These are phyloP conservation scores for Lasioglossum marginatum DNA, from an alignment of 2,888 invertebrate genomes.

Conservation along the genomic window DNA sequence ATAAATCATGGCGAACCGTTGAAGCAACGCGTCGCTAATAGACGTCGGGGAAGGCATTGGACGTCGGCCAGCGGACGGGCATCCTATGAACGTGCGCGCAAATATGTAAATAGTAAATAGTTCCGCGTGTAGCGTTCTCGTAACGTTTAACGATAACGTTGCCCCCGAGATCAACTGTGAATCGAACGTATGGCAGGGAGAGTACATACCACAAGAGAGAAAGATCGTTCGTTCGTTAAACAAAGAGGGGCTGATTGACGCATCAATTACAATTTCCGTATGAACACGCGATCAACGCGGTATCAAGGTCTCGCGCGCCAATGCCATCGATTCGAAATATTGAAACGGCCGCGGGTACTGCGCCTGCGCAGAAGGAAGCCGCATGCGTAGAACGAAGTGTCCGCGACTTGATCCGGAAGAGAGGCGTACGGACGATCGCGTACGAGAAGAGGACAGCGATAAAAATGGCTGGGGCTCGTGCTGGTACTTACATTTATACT, in stretches of 20 bases:
- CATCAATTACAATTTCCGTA: slow-evolving; percentile 53
- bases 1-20: slow-evolving; percentile 24
- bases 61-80: not conserved
- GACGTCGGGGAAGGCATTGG: slow-evolving; percentile 17
- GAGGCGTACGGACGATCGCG: not conserved
- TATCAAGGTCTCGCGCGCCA: slow-evolving; percentile 59
- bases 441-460: not conserved
- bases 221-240: not conserved
- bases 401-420: not conserved
- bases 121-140: not conserved
- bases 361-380: not conserved
- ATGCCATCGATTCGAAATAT: slow-evolving; percentile 58
- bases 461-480: slow-evolving; percentile 51
- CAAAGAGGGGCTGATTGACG: slow-evolving; percentile 29
- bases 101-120: not conserved
- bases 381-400: slow-evolving; percentile 10
- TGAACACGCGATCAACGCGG: slow-evolving; percentile 24
- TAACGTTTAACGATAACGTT: not conserved
- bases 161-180: slow-evolving; percentile 15
- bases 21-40: not conserved
- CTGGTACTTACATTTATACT: slow-evolving; percentile 82
- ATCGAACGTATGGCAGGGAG: slow-evolving; percentile 30
- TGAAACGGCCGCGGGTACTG: not conserved
- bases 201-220: not conserved
- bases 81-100: not conserved